Evolutionary conservation across 2,113 vertebrate species (phyloP).

Genomic region (Nothobranchius furzeri): DNA sequence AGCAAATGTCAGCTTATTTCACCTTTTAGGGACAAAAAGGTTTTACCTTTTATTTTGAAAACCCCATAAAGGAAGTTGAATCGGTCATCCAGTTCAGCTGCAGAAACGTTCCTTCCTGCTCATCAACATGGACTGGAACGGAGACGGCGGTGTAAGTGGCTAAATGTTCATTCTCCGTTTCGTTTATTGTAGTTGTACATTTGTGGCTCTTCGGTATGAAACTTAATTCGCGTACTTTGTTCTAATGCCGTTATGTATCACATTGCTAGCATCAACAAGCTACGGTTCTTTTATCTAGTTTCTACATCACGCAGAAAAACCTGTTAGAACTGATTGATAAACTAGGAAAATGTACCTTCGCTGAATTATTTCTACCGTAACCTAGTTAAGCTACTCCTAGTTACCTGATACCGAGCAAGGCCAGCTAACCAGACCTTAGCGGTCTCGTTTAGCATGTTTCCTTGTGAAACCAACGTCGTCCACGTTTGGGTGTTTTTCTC

Average conservation of each 20-base stretch:
- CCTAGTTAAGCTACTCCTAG: neutral
- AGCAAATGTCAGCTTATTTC: too few species aligned
- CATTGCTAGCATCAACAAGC: constrained; percentile 16
- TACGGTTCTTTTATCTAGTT: constrained; percentile 11
- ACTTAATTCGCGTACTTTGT: neutral
- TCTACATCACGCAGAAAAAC: constrained; percentile 24
- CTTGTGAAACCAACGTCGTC: neutral
- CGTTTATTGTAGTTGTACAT: too few species aligned
- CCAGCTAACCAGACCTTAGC: neutral
- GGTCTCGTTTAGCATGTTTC: neutral
- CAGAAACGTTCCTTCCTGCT: constrained; percentile 42
- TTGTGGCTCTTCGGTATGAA: fast-evolving
- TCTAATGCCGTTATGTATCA: neutral
- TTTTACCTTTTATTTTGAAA: constrained; percentile 54
- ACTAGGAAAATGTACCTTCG: neutral
- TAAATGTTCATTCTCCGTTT: neutral
- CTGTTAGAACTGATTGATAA: neutral
- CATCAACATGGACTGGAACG: constrained; percentile 76
- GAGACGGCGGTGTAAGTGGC: constrained; percentile 60
- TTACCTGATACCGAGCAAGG: neutral
- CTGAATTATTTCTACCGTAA: neutral
- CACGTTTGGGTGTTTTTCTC: neutral
- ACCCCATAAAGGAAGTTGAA: constrained; percentile 1
- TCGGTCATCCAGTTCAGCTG: neutral
- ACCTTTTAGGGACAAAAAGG: neutral